phyloP scores from a whole-genome alignment of 1,140 invertebrate species.

The Centruroides sculpturatus region DNA sequence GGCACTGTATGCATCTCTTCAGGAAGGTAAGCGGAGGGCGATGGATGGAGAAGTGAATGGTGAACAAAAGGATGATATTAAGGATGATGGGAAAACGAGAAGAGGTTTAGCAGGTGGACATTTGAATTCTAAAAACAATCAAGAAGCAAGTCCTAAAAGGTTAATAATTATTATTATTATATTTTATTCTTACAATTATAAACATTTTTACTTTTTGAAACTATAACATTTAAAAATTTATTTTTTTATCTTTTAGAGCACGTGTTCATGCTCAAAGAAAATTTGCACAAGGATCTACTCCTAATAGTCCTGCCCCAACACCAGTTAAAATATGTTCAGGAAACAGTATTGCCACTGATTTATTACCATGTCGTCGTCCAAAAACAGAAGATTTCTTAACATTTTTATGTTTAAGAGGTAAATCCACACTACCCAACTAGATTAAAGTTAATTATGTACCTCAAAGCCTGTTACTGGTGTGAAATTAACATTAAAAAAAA shows the following conservation, averaged over 20 bases:
- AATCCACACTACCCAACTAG: too few species aligned
- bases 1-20: slow-evolving; percentile 31
- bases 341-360: slow-evolving; percentile 38
- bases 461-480: too few species aligned
- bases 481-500: too few species aligned
- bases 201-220: too few species aligned
- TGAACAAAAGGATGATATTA: too few species aligned
- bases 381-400: slow-evolving; percentile 83
- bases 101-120: not conserved
- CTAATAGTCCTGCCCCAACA: slow-evolving; percentile 37
- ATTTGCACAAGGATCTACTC: slow-evolving; percentile 62
- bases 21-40: slow-evolving; percentile 21
- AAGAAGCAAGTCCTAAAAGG: slow-evolving; percentile 12
- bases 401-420: slow-evolving; percentile 72
- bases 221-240: too few species aligned
- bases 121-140: slow-evolving; percentile 3
- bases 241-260: slow-evolving; percentile 13
- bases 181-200: too few species aligned
- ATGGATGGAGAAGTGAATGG: not conserved
- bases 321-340: slow-evolving; percentile 40
- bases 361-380: slow-evolving; percentile 36
- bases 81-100: too few species aligned
- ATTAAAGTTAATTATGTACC: too few species aligned
- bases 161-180: not conserved
- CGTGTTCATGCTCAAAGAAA: slow-evolving; percentile 72